Evolutionary conservation across 2,113 vertebrate genomes (phyloP).

Genomic region (Lynx canadensis): DNA sequence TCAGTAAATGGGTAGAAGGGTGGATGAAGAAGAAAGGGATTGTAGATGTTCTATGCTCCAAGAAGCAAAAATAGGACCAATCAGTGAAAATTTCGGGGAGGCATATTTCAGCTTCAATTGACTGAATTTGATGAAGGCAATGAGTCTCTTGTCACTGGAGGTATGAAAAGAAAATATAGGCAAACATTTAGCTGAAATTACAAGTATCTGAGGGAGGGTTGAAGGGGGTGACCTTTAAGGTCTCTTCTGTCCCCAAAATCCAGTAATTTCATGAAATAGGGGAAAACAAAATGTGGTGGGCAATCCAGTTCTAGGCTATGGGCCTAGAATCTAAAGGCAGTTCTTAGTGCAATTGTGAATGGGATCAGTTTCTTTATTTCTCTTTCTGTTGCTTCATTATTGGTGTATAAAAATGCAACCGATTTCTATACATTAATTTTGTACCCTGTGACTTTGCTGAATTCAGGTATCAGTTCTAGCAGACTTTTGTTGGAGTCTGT

Average conservation of each 20-base stretch:
- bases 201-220: conserved; percentile 32
- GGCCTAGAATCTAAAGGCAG: neutral
- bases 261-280: conserved; percentile 44
- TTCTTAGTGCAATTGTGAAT: neutral
- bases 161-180: conserved; percentile 17
- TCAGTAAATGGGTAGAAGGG: neutral
- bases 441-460: no score
- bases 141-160: neutral
- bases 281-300: conserved; percentile 30
- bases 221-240: conserved; percentile 16
- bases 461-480: no score
- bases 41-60: neutral
- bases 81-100: conserved; percentile 5
- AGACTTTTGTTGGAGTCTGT: no score
- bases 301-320: neutral
- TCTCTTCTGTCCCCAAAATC: neutral
- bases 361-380: no score
- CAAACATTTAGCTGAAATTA: conserved; percentile 50
- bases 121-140: neutral
- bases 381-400: no score
- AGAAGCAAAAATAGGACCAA: conserved; percentile 8
- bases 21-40: neutral
- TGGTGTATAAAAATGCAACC: no score
- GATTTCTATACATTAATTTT: no score
- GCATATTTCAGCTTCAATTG: neutral